Percentiles rank a stretch among this genome's conserved stretches.
These are phyloP conservation scores for Acronicta psi DNA, from an alignment of 2,888 invertebrate genomes.

Conservation along the genomic window DNA sequence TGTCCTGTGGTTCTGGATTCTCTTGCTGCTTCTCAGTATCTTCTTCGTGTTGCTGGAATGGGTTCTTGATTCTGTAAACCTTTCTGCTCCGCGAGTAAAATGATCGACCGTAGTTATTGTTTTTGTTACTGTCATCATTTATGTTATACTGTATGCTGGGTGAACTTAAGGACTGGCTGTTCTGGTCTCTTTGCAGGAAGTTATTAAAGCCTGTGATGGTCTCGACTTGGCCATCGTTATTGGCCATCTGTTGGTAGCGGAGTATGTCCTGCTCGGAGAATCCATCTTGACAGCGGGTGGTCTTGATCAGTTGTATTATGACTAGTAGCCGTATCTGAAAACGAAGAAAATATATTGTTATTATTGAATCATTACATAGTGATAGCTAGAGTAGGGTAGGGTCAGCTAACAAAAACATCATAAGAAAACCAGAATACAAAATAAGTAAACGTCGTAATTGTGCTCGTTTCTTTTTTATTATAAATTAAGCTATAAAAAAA, in stretches of 20 bases:
- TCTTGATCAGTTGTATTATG: conserved; percentile 72
- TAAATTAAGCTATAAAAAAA: too few species aligned
- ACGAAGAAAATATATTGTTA: conserved; percentile 48
- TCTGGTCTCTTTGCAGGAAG: conserved; percentile 75
- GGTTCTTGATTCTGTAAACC: conserved; percentile 83
- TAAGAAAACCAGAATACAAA: too few species aligned
- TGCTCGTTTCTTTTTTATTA: too few species aligned
- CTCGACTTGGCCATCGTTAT: conserved; percentile 75
- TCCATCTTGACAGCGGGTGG: conserved; percentile 79
- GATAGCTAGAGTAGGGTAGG: background rate
- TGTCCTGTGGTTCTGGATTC: conserved; percentile 71
- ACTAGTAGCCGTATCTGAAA: conserved; percentile 87
- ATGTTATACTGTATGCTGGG: conserved; percentile 75
- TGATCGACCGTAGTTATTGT: conserved; percentile 71
- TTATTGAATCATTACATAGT: background rate
- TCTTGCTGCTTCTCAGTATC: conserved; percentile 66
- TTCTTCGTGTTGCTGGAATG: conserved; percentile 78
- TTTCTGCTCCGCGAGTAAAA: conserved; percentile 75
- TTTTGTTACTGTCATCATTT: conserved; percentile 73
- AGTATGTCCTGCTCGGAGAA: conserved; percentile 77
- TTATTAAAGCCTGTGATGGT: conserved; percentile 75
- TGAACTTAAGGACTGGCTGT: conserved; percentile 72
- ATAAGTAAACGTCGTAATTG: too few species aligned
- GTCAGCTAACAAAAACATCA: too few species aligned
- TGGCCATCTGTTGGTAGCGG: conserved; percentile 75